phyloP scores from a whole-genome alignment of 2,797 vertebrate genomes.

The Perodicticus potto region DNA sequence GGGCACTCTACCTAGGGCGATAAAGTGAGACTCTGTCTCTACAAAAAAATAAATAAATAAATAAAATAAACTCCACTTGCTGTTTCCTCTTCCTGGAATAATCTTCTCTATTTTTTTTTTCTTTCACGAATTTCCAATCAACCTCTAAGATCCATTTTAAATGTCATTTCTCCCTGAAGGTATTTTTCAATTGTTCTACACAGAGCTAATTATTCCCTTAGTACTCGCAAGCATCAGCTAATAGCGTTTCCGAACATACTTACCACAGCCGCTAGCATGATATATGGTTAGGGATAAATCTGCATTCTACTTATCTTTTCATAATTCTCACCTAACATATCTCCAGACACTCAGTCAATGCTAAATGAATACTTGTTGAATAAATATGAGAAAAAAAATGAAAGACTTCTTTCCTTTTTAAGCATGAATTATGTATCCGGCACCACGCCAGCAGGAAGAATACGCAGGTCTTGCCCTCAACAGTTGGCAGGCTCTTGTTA shows the following conservation, averaged over 20 bases:
- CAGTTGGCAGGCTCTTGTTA: not conserved
- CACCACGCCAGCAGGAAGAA: not conserved
- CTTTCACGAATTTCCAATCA: conserved; percentile 63
- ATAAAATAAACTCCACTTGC: no score
- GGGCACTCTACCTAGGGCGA: no score
- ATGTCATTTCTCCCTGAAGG: not conserved
- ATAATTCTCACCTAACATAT: not conserved
- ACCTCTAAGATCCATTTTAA: conserved; percentile 25
- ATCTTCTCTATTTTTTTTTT: conserved; percentile 43
- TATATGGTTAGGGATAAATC: not conserved
- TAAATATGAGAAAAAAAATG: conserved; percentile 23
- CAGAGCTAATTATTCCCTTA: conserved; percentile 23
- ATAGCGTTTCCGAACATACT: conserved; percentile 11
- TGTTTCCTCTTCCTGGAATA: not conserved
- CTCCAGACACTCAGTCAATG: not conserved
- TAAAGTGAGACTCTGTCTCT: no score
- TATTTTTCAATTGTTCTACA: conserved; percentile 35
- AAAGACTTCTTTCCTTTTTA: not conserved
- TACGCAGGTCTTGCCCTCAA: not conserved
- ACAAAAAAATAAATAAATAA: no score
- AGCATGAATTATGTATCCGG: conserved; percentile 16
- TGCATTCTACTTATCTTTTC: conserved; percentile 5
- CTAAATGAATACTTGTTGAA: conserved; percentile 15
- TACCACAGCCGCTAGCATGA: not conserved
- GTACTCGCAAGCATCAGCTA: not conserved